Evolutionary conservation across 2,797 vertebrate species (phyloP).

Genomic region (Cuniculus paca): DNA sequence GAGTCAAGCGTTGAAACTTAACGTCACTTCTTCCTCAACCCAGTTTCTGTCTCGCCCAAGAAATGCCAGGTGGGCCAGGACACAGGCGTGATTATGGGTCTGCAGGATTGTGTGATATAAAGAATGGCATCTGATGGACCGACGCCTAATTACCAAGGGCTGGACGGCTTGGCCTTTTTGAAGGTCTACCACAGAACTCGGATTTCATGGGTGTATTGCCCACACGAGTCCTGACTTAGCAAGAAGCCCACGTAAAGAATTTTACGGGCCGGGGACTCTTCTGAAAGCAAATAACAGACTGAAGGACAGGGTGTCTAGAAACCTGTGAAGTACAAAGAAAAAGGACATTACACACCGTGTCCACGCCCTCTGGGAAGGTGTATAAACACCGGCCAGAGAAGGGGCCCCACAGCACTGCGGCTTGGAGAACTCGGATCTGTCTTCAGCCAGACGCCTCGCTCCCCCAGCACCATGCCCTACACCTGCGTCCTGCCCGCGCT

Average conservation of each 20-base stretch:
- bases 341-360: constrained; percentile 42
- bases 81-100: not conserved
- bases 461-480: constrained; percentile 59
- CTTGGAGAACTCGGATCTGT: not conserved
- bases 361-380: constrained; percentile 74
- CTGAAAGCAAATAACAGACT: constrained; percentile 72
- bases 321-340: constrained; percentile 73
- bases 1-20: not conserved
- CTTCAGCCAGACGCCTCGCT: rapidly evolving
- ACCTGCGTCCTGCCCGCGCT: constrained; percentile 43
- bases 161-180: constrained; percentile 75
- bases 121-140: constrained; percentile 49
- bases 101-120: not conserved
- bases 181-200: constrained; percentile 75
- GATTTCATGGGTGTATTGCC: constrained; percentile 72
- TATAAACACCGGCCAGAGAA: constrained; percentile 72
- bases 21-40: not conserved
- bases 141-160: constrained; percentile 73
- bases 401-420: not conserved
- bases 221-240: constrained; percentile 82
- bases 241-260: constrained; percentile 77
- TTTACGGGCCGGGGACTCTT: constrained; percentile 83
- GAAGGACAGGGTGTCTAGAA: constrained; percentile 74
- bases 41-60: not conserved
- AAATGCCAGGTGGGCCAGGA: constrained; percentile 25